These are phyloP conservation scores for Cydia fagiglandana DNA, from an alignment of 1,140 invertebrate genomes.

Conservation along the genomic window DNA sequence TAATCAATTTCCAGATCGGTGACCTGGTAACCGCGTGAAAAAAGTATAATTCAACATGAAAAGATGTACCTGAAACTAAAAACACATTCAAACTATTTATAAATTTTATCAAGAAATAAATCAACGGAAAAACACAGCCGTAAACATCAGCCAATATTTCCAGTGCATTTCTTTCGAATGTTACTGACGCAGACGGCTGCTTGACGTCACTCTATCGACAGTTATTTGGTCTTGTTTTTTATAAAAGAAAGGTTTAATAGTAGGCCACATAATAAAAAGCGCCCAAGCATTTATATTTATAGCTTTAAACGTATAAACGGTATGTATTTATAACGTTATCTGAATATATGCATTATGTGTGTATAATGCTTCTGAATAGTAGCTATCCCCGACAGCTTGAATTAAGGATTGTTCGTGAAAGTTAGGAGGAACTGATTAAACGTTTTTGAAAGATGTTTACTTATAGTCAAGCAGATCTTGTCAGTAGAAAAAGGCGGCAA, in stretches of 20 bases:
- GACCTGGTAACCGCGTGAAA: too few species aligned
- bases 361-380: background rate
- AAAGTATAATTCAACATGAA: too few species aligned
- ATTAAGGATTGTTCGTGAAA: too few species aligned
- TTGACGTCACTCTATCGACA: conserved; percentile 28
- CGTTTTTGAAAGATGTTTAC: too few species aligned
- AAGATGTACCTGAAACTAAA: background rate
- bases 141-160: conserved; percentile 7
- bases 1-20: too few species aligned
- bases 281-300: background rate
- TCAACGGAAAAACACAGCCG: background rate
- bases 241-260: conserved; percentile 21
- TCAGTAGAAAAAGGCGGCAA: too few species aligned
- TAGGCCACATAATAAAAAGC: conserved; percentile 16
- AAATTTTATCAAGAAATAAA: background rate
- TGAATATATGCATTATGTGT: background rate
- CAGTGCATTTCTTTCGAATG: conserved; percentile 13
- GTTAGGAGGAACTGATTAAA: too few species aligned
- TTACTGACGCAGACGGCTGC: conserved; percentile 12
- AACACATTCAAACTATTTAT: background rate
- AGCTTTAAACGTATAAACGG: background rate
- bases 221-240: conserved; percentile 29
- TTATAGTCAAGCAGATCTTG: too few species aligned
- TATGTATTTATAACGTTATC: background rate
- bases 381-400: too few species aligned